Conservation (phyloP, 2,113 vertebrate genomes). For the Malurus elegans region DNA sequence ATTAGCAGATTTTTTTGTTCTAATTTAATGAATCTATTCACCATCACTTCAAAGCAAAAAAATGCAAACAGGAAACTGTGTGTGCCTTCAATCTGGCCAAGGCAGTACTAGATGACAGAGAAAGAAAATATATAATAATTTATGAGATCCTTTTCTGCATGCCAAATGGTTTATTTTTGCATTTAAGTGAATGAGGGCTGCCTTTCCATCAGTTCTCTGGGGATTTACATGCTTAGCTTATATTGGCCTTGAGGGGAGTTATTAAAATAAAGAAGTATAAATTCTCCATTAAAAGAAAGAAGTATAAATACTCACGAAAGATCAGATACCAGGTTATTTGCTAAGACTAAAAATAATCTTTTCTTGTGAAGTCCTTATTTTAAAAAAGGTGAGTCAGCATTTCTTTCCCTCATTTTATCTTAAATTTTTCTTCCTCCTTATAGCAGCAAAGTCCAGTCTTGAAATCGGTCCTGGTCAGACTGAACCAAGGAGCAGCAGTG, state of each 20-base stretch:
- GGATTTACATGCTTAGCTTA: background rate
- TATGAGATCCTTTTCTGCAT: background rate
- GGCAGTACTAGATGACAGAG: background rate
- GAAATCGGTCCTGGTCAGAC: background rate
- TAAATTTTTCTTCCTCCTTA: background rate
- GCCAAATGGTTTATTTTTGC: slow-evolving; percentile 29
- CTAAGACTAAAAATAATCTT: slow-evolving; percentile 11
- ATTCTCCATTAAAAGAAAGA: slow-evolving; percentile 28
- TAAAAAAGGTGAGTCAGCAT: background rate
- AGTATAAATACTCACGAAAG: slow-evolving; percentile 5
- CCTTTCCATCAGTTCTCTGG: background rate
- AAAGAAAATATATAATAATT: background rate
- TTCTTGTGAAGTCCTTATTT: background rate
- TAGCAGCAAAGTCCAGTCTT: background rate
- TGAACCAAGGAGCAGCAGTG: background rate
- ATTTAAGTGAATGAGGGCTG: background rate
- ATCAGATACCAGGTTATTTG: background rate
- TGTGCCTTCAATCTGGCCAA: background rate
- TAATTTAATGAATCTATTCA: slow-evolving; percentile 39
- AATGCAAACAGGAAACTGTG: background rate
- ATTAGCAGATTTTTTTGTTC: slow-evolving; percentile 17
- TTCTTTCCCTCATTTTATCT: background rate
- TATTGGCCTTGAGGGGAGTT: background rate
- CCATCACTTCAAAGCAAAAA: background rate
- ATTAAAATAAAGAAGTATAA: slow-evolving; percentile 26